phyloP scores from a whole-genome alignment of 1,140 invertebrate genomes.

The Cotesia vestalis region DNA sequence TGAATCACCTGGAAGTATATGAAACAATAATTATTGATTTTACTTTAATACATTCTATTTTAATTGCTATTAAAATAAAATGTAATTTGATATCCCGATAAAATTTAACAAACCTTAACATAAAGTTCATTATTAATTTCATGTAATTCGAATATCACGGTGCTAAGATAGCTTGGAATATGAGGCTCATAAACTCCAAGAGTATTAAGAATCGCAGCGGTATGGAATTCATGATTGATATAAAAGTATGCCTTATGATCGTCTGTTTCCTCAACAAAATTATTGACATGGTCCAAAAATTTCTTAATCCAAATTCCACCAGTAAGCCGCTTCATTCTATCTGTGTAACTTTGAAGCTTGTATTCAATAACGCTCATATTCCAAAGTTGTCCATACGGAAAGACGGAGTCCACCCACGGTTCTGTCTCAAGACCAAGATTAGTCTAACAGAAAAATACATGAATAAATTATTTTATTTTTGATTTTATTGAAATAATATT shows the following conservation, averaged over 20 bases:
- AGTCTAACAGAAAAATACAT: not conserved
- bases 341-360: constrained; percentile 56
- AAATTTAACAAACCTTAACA: constrained; percentile 41
- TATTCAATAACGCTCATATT: constrained; percentile 65
- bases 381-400: constrained; percentile 50
- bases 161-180: constrained; percentile 68
- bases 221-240: constrained; percentile 76
- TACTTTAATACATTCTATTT: too few relatives aligned
- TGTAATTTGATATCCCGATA: too few relatives aligned
- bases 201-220: constrained; percentile 73
- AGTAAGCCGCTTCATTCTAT: constrained; percentile 55
- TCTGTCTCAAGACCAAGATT: constrained; percentile 11
- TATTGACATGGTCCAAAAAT: constrained; percentile 63
- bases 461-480: not conserved
- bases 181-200: constrained; percentile 72
- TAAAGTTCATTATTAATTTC: constrained; percentile 36
- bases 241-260: constrained; percentile 69
- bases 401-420: constrained; percentile 21
- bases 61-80: too few relatives aligned
- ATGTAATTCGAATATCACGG: constrained; percentile 59
- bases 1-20: constrained; percentile 25
- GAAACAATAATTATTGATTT: not conserved
- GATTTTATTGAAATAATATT: not conserved
- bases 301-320: constrained; percentile 63
- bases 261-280: constrained; percentile 54